A percentile compares a stretch with the other conserved stretches of the same genome.
Conservation (phyloP, 2,113 vertebrate species). For the Tragulus kanchil region DNA sequence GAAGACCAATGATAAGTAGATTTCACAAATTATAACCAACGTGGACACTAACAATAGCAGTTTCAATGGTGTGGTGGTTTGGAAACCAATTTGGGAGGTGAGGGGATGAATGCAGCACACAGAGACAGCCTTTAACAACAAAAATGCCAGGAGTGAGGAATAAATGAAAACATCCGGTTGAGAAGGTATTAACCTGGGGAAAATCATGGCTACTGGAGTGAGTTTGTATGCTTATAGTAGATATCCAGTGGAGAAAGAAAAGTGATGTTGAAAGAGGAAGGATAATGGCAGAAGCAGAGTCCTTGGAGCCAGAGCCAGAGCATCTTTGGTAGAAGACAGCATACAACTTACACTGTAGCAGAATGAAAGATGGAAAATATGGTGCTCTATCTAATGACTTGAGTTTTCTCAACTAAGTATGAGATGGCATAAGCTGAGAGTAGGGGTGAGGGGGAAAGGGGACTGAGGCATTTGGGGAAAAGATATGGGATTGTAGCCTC, state of each 20-base stretch:
- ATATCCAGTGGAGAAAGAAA: not conserved
- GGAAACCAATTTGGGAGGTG: not conserved
- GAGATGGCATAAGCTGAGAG: not conserved
- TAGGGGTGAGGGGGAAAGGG: not conserved
- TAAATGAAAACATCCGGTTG: not conserved
- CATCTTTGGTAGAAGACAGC: not conserved
- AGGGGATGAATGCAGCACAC: not conserved
- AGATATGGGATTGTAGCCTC: not conserved
- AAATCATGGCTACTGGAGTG: not conserved
- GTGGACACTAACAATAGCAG: not conserved
- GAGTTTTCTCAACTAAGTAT: conserved; percentile 17
- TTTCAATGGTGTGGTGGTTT: not conserved
- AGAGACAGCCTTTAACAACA: not conserved
- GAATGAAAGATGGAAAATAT: not conserved
- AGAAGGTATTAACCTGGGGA: not conserved
- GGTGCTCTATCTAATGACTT: not conserved
- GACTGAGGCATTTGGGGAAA: not conserved
- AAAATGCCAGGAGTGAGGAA: not conserved
- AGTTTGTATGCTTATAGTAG: not conserved
- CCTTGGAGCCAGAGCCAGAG: not conserved
- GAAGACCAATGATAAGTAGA: not conserved
- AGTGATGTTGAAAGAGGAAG: not conserved
- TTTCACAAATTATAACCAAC: conserved; percentile 8
- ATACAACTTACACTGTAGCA: not conserved
- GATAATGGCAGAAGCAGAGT: not conserved